Evolutionary conservation across 1,140 invertebrate genomes (phyloP).

Genomic region (Hypothenemus hampei): DNA sequence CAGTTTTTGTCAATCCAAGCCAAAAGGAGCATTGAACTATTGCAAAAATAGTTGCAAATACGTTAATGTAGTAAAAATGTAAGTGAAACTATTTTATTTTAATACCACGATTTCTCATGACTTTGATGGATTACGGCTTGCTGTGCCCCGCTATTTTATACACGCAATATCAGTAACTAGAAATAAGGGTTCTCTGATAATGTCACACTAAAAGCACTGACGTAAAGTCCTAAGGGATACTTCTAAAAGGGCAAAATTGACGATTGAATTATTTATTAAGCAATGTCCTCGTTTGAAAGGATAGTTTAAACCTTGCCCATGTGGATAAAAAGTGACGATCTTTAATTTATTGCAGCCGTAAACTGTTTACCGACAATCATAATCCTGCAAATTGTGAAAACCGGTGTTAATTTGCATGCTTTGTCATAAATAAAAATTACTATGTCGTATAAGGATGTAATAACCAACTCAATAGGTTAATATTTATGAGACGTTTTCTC

Average conservation of each 20-base stretch:
- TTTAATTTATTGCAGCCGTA: not conserved
- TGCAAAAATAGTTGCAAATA: constrained; percentile 18
- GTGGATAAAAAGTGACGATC: not conserved
- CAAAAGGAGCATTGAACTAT: too few relatives aligned
- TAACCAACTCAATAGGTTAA: constrained; percentile 15
- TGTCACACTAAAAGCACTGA: constrained; percentile 25
- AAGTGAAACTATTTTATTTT: constrained; percentile 38
- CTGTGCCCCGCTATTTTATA: constrained; percentile 32
- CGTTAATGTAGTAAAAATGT: constrained; percentile 30
- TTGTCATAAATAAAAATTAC: constrained; percentile 12
- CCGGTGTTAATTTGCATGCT: not conserved
- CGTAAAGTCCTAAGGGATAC: constrained; percentile 20
- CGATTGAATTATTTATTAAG: constrained; percentile 27
- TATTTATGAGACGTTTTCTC: constrained; percentile 14
- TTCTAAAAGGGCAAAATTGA: constrained; percentile 23
- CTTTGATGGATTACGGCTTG: constrained; percentile 39
- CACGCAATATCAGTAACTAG: constrained; percentile 34
- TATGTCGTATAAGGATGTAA: constrained; percentile 12
- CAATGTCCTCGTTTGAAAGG: constrained; percentile 15
- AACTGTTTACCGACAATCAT: not conserved
- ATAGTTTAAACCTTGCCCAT: constrained; percentile 8
- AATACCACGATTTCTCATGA: constrained; percentile 38
- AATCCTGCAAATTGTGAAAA: not conserved
- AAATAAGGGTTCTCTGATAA: constrained; percentile 26
- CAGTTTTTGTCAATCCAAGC: too few relatives aligned